A percentile compares a stretch with the other conserved stretches of the same genome.
These are phyloP conservation scores for Notolepis coatsorum DNA, from an alignment of 2,797 vertebrate species.

Conservation along the genomic window DNA sequence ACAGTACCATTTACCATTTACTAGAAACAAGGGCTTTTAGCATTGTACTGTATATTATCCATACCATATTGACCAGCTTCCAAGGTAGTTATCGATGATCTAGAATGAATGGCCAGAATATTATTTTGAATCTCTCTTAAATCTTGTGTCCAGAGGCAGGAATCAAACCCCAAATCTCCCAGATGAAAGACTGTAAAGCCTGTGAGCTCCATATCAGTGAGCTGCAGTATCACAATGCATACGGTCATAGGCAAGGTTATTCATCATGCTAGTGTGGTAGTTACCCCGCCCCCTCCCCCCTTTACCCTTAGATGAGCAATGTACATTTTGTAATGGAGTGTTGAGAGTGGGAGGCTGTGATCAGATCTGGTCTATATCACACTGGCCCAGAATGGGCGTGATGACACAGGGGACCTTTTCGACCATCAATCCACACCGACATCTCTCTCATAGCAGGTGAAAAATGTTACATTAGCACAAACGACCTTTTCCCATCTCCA, in stretches of 20 bases:
- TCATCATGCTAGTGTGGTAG: slow-evolving; percentile 40
- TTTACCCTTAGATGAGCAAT: no score
- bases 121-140: no score
- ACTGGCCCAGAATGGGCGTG: slow-evolving; percentile 61
- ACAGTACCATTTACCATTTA: no score
- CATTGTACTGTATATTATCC: no score
- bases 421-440: slow-evolving; percentile 59
- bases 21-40: no score
- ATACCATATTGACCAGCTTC: no score
- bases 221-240: slow-evolving; percentile 23
- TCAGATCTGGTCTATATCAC: slow-evolving; percentile 64
- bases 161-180: slow-evolving; percentile 17
- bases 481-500: slow-evolving; percentile 69
- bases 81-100: no score
- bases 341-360: slow-evolving; percentile 44
- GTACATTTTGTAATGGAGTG: slow-evolving; percentile 46
- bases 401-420: slow-evolving; percentile 67
- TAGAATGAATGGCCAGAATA: not conserved
- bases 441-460: slow-evolving; percentile 56
- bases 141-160: slow-evolving; percentile 18
- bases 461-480: slow-evolving; percentile 68
- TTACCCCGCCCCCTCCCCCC: slow-evolving; percentile 43
- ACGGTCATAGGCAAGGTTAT: slow-evolving; percentile 47
- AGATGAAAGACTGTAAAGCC: slow-evolving; percentile 14
- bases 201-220: slow-evolving; percentile 16